Conservation (phyloP, 1,140 invertebrate genomes). For the Medauroidea extradentata region DNA sequence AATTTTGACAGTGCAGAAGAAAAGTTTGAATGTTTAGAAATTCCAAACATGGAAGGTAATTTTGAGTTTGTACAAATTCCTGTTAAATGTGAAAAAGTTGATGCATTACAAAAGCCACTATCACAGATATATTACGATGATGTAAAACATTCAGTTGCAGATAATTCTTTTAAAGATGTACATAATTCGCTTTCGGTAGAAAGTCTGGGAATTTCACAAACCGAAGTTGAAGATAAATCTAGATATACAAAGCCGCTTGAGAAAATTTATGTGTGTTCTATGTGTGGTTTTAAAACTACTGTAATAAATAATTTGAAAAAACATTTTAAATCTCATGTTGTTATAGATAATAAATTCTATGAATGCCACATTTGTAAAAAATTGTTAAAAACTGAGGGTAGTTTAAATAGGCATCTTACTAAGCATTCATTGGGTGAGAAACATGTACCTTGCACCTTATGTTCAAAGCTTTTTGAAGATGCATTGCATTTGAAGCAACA, state of each 20-base stretch:
- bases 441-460: slow-evolving; percentile 6
- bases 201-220: no score
- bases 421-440: slow-evolving; percentile 1
- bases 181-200: background rate
- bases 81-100: background rate
- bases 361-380: slow-evolving; percentile 14
- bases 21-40: no score
- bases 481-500: slow-evolving; percentile 12
- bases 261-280: slow-evolving; percentile 9
- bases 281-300: slow-evolving; percentile 6
- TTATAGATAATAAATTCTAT: slow-evolving; percentile 9
- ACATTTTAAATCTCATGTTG: slow-evolving; percentile 13
- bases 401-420: slow-evolving; percentile 7
- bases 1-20: no score
- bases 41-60: background rate
- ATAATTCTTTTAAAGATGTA: background rate
- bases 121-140: background rate
- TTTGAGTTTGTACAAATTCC: background rate
- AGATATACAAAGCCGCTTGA: background rate
- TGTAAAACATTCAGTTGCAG: background rate
- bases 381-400: slow-evolving; percentile 10
- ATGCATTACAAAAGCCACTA: background rate
- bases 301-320: slow-evolving; percentile 8
- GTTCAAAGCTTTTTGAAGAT: slow-evolving; percentile 6
- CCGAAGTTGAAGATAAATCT: background rate